Evolutionary conservation across 2,888 invertebrate species (phyloP).

Genomic region (Dryococelus australis): DNA sequence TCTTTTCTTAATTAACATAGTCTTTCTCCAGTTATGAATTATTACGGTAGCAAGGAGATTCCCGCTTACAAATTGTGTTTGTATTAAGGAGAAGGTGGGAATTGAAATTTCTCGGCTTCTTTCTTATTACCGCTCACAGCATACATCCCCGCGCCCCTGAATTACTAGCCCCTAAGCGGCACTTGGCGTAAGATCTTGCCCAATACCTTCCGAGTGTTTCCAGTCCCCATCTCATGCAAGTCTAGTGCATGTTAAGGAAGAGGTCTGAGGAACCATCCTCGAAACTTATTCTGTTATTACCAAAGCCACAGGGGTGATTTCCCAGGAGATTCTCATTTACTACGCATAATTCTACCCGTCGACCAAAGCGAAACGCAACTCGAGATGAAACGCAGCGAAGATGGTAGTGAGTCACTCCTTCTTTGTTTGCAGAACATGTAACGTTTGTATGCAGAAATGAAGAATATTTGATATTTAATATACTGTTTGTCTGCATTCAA

Average conservation of each 20-base stretch:
- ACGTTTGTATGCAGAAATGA: no score
- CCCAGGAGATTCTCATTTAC: conserved; percentile 11
- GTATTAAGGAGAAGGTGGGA: background rate
- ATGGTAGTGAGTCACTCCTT: no score
- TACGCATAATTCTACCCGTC: background rate
- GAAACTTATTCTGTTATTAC: conserved; percentile 21
- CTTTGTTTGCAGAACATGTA: no score
- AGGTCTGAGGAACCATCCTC: background rate
- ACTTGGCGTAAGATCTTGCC: background rate
- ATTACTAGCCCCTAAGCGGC: background rate
- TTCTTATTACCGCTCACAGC: background rate
- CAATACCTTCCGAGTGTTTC: background rate
- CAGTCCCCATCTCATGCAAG: conserved; percentile 34
- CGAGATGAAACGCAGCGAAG: background rate
- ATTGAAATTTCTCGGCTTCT: background rate
- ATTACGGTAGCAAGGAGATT: background rate
- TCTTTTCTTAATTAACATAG: background rate
- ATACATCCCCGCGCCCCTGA: background rate
- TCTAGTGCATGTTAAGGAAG: conserved; percentile 33
- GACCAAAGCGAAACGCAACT: background rate
- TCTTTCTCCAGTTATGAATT: background rate
- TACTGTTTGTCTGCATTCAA: no score
- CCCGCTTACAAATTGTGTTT: background rate
- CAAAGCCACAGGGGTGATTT: conserved; percentile 27
- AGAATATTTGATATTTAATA: no score